A percentile compares a stretch with the other conserved stretches of the same genome.
Evolutionary conservation across 2,888 invertebrate species (phyloP).

Genomic region (Malthinus seriepunctatus): DNA sequence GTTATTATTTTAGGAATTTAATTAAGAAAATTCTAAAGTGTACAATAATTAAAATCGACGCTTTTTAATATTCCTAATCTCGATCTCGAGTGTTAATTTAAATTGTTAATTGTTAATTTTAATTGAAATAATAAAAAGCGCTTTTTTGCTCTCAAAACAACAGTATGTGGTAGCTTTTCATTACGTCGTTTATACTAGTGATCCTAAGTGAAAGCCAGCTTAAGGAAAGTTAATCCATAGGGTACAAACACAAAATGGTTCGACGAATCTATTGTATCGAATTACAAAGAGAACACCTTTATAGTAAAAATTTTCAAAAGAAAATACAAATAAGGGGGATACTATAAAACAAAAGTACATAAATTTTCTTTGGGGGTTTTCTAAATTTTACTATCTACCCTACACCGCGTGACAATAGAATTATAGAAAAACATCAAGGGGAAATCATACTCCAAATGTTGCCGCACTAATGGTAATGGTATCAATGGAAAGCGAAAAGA

Average conservation of each 20-base stretch:
- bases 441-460: too few species aligned
- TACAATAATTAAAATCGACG: too few species aligned
- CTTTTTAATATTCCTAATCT: background rate
- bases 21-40: constrained; percentile 14
- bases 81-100: constrained; percentile 23
- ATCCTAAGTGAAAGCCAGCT: constrained; percentile 29
- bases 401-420: too few species aligned
- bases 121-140: constrained; percentile 10
- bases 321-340: constrained; percentile 28
- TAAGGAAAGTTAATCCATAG: constrained; percentile 30
- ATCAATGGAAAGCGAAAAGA: too few species aligned
- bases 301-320: constrained; percentile 34
- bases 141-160: background rate
- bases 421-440: too few species aligned
- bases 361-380: too few species aligned
- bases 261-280: constrained; percentile 28
- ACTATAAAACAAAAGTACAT: constrained; percentile 21
- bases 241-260: constrained; percentile 29
- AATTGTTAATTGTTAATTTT: constrained; percentile 29
- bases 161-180: constrained; percentile 12
- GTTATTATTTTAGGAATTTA: constrained; percentile 18
- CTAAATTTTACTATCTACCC: too few species aligned
- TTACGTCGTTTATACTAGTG: constrained; percentile 26
- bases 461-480: too few species aligned
- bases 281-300: constrained; percentile 28